Base-by-base conservation (phyloP, 2,797 vertebrate genomes). In the Rhodeus uyekii region DNA sequence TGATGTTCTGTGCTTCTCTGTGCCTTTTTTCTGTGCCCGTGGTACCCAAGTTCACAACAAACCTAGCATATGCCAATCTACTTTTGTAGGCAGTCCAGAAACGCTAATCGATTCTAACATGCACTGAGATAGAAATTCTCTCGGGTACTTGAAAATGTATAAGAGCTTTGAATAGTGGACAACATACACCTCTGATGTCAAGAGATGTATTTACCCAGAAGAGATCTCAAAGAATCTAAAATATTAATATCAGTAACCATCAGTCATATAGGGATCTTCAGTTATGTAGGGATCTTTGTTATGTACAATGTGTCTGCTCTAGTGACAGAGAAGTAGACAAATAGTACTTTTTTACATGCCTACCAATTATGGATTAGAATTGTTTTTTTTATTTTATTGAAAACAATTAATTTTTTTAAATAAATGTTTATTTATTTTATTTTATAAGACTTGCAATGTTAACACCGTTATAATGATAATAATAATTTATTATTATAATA, bases 21-120 rank as follows among this genome's bases (percentile, higher is more conserved):
- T 64, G 79, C 4, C n/a, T 16, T 32, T 36, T 53, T 58, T 80
- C 42, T 53, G 48, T 73, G 36, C 58, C 42, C 58, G 44, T 73
- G 34, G 22, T 55, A 72, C 32, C 50, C 34, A 71, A 68, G 79
- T 61, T 72, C 55, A 77, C n/a, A 76, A 76, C 42, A 79, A 55
- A 68, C 24, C 76, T 58, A 76, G 38, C 46, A 65, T 65, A 80
- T 80, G 78, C 16, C 72, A 72, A 65, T 80, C 74, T 44, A 42
- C 75, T 82, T 65, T 29, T 9, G 84, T 86, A 89, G 76, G 60
- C 34, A 84, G 53, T 65, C 58, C 68, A 78, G 85, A 58, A 89
- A 87, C 13, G 83, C 83, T 76, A 50, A 72, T 84, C 60, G 38
- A 80, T 80, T 82, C 27, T 18, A 71, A 79, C 63, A 82, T 36